Conservation (phyloP, 1,140 invertebrate genomes). For the Nixonia krombeini region DNA sequence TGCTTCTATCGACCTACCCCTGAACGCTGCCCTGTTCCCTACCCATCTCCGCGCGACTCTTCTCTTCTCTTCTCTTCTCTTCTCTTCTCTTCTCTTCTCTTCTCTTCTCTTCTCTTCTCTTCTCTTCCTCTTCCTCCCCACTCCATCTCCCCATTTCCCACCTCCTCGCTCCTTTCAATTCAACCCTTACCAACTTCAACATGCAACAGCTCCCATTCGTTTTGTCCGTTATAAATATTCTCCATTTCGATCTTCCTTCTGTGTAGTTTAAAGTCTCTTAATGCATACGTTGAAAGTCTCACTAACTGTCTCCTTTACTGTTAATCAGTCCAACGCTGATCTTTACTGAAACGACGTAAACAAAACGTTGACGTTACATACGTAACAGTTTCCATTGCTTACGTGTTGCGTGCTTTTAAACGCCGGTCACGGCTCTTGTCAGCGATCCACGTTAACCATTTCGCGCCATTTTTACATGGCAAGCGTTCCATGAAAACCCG, state of each 20-base stretch:
- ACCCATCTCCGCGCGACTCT: too few species aligned
- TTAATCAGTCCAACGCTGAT: too few species aligned
- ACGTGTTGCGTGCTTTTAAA: too few species aligned
- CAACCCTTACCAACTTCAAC: conserved; percentile 36
- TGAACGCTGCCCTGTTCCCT: conserved; percentile 28
- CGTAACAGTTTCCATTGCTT: too few species aligned
- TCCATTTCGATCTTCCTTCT: conserved; percentile 50
- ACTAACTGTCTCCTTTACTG: too few species aligned
- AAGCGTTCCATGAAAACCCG: too few species aligned
- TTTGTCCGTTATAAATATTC: conserved; percentile 54
- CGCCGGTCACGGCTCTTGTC: too few species aligned
- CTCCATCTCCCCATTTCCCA: background rate
- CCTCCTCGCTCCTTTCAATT: conserved; percentile 22
- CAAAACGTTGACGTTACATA: too few species aligned
- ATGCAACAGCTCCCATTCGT: conserved; percentile 43
- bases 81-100: conserved; percentile 7
- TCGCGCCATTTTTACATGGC: too few species aligned
- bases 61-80: conserved; percentile 5
- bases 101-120: conserved; percentile 10
- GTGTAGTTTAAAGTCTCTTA: background rate
- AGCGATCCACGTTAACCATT: too few species aligned
- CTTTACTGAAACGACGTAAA: too few species aligned
- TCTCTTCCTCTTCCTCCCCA: conserved; percentile 10
- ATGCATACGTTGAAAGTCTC: background rate
- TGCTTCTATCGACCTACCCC: conserved; percentile 61